Base-by-base conservation (phyloP, 1,140 invertebrate species). In the Parasteatoda tepidariorum region DNA sequence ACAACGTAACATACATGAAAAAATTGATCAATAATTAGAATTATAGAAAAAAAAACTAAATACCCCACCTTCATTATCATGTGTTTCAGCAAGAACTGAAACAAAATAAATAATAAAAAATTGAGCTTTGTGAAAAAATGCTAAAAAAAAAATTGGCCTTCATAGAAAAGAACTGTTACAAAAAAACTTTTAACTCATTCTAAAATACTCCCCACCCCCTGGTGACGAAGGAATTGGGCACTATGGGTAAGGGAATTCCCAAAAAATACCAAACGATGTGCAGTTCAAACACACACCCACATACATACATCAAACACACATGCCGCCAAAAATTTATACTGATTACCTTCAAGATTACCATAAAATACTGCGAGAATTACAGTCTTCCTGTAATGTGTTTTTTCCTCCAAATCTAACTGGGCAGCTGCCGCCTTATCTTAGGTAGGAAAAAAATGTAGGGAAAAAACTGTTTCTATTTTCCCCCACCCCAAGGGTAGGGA, bases 291-390 rank as follows among this genome's bases (percentile, higher is more conserved):
- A 82, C 48, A 79, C 78, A 82, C 66, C 30, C 61, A 79, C 54
- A 67, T 22, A 67, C 33, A 70, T 48, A 82, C 78, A 82, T 82
- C 78, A 82, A 82, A 82, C 66, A 48, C 78, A 82, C 78, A 82
- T 82, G 78, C 66, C 78, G 78, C 78, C 78, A 71, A 82, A 79
- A 82, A 82, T 82, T 82, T 82, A 82, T 82, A 82, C 78, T 82
- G 78, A 82, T 82, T 82, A 82, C 78, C 78, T 61, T 28, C 15
- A 11, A 41, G 78, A 82, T 82, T 82, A 82, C 78, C 78, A 82
- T 82, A 82, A 82, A 82, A 67, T 82, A 82, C 78, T 82, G 67
- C 33, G 78, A 57, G 78, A 82, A 82, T 82, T 82, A 82, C 78
- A 82, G 66, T 62, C 78, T 30, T 22, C 54, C 78, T 68, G 78